Evolutionary conservation across 2,888 invertebrate species (phyloP), one percentile per base, ranked within the genome.

Genomic region (Chromoteleia sp.): DNA sequence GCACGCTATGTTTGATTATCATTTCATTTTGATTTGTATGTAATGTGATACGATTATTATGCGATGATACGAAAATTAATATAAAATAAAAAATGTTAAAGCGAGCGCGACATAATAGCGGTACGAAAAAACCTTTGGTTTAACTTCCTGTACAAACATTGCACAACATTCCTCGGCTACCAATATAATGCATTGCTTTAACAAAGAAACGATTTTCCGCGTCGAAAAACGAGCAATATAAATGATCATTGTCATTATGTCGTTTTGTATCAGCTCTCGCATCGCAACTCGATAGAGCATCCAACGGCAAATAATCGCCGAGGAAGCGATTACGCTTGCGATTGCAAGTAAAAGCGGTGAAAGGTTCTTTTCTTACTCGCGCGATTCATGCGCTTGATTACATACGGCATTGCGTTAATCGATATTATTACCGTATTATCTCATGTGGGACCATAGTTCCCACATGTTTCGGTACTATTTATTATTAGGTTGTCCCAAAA

Each of bases 331-430:
- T 67, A 39, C 12, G 19, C 19, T 45, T 41, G 50, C 50, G 45
- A 67, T 76, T 59, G 50, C 74, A 58, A 75, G 75, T 73, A 81
- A 84, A 84, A 84, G 71, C 70, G 77, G 82, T 83, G 84, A 86
- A 86, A 85, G 82, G 82, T 80, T 58, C 19, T 58, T 73, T 77
- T 17, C 59, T 70, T 70, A 74, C 67, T 19, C 43, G 14, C 14
- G 19, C 76, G 76, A 76, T 76, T 68, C 61, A 41, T 21, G 41
- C 52, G 41, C 45, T 67, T 52, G 76, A 76, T 76, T 76, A 67
- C 58, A 76, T 25, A 36, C 36, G 25, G 43, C 52, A 68, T 68
- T 76, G 52, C 41, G 52, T 61, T 76, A 76, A 76, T 67, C 67
- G 67, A 50, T 67, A 75, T 65, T 75, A 75, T 75, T 67, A 75